These are phyloP conservation scores for Elgaria multicarinata DNA, from an alignment of 2,113 vertebrate species.

Conservation along the genomic window DNA sequence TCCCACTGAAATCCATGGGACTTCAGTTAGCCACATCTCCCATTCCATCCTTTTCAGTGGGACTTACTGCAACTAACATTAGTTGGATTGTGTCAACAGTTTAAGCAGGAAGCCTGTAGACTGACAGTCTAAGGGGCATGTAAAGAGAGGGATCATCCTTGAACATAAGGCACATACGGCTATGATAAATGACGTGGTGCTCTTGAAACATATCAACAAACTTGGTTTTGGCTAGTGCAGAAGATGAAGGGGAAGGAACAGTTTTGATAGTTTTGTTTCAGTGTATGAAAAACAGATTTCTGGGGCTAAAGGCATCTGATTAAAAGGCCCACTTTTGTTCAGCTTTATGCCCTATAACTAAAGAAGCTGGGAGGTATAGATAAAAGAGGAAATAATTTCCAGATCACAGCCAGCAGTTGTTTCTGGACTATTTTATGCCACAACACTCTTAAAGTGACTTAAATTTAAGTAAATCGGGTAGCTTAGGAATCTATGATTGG, in stretches of 20 bases:
- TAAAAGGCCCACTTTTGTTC: not conserved
- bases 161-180: conserved; percentile 33
- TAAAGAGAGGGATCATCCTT: conserved; percentile 15
- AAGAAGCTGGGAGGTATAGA: not conserved
- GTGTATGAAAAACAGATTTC: conserved; percentile 19
- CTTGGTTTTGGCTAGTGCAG: conserved; percentile 33
- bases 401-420: not conserved
- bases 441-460: not conserved
- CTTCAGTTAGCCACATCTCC: not conserved
- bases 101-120: not conserved
- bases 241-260: conserved; percentile 21
- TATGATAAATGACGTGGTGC: not conserved
- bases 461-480: too few species aligned
- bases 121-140: conserved; percentile 9
- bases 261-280: conserved; percentile 31
- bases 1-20: not conserved
- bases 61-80: not conserved
- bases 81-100: not conserved
- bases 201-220: conserved; percentile 25
- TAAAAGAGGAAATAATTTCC: not conserved
- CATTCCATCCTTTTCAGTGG: not conserved
- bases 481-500: not conserved
- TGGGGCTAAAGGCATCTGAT: not conserved
- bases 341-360: not conserved
- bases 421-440: not conserved